Evolutionary conservation across 2,888 invertebrate genomes (phyloP).

Genomic region (Diploptera punctata): DNA sequence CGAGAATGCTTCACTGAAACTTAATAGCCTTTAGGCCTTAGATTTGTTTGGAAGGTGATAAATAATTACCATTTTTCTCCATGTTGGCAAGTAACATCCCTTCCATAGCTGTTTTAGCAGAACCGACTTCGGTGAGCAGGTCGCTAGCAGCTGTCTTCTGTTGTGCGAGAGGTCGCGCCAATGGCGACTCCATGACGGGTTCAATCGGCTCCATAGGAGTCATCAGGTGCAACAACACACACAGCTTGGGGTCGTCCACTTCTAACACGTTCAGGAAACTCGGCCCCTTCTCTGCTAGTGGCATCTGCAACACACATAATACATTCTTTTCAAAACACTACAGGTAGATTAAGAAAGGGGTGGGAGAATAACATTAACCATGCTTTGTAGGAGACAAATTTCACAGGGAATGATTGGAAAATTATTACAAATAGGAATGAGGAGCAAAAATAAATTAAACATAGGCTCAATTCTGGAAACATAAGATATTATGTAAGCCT

Average conservation of each 20-base stretch:
- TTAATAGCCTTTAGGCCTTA: too few species aligned
- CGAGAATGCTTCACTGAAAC: too few species aligned
- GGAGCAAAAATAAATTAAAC: too few species aligned
- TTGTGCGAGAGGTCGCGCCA: slow-evolving; percentile 78
- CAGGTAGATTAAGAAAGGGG: too few species aligned
- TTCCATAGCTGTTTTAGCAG: slow-evolving; percentile 76
- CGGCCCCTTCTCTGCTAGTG: slow-evolving; percentile 62
- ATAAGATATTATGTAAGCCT: too few species aligned
- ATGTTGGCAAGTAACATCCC: slow-evolving; percentile 90
- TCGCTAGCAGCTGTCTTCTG: slow-evolving; percentile 82
- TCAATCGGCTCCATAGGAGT: slow-evolving; percentile 86
- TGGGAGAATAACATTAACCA: too few species aligned
- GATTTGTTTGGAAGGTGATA: not conserved
- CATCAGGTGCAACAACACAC: slow-evolving; percentile 88
- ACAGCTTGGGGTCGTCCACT: slow-evolving; percentile 88
- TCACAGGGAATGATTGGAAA: too few species aligned
- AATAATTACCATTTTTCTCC: slow-evolving; percentile 74
- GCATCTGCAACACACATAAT: slow-evolving; percentile 62
- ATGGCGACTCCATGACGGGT: slow-evolving; percentile 83
- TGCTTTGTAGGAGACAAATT: too few species aligned
- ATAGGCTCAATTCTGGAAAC: too few species aligned
- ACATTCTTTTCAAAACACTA: not conserved
- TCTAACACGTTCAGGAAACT: slow-evolving; percentile 76
- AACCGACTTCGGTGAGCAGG: slow-evolving; percentile 73
- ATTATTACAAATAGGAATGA: too few species aligned